Conservation (phyloP, 2,888 invertebrate genomes). For the Mactromeris polynyma region DNA sequence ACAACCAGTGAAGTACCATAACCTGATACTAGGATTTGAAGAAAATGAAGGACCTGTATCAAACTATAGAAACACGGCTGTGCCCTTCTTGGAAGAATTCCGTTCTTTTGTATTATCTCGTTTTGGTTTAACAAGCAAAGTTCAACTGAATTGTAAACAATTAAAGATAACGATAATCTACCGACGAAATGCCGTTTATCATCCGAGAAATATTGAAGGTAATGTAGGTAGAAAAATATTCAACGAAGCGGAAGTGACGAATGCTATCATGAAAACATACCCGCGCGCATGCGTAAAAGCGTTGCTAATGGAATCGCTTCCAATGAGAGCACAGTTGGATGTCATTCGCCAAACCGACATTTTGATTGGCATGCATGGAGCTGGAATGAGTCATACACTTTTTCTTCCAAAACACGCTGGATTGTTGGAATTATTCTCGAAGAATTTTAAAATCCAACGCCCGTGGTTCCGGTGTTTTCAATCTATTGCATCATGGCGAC, state of each 20-base stretch:
- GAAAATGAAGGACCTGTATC: conserved; percentile 77
- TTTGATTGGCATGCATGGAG: conserved; percentile 85
- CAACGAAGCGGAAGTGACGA: conserved; percentile 79
- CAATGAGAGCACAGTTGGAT: conserved; percentile 78
- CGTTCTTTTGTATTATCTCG: conserved; percentile 75
- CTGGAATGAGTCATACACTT: conserved; percentile 81
- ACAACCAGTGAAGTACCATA: conserved; percentile 56
- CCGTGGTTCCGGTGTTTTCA: conserved; percentile 75
- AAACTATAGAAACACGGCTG: conserved; percentile 54
- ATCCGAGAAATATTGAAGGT: conserved; percentile 82
- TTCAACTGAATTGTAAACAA: conserved; percentile 67
- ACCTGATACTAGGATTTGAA: conserved; percentile 75
- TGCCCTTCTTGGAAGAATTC: conserved; percentile 79
- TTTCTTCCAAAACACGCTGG: conserved; percentile 80
- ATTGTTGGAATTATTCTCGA: conserved; percentile 80
- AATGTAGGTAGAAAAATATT: conserved; percentile 79
- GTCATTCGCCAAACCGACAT: conserved; percentile 78
- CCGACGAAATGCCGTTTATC: conserved; percentile 81
- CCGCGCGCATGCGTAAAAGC: conserved; percentile 72
- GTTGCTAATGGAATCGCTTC: conserved; percentile 77
- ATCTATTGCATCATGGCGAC: conserved; percentile 80
- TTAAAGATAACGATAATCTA: conserved; percentile 77
- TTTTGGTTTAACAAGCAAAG: conserved; percentile 50
- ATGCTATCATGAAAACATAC: conserved; percentile 46
- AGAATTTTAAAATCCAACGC: conserved; percentile 69